Percentiles rank a stretch among this genome's conserved stretches.
Evolutionary conservation across 2,888 invertebrate genomes (phyloP).

Genomic region (Trissolcus brochymenae): DNA sequence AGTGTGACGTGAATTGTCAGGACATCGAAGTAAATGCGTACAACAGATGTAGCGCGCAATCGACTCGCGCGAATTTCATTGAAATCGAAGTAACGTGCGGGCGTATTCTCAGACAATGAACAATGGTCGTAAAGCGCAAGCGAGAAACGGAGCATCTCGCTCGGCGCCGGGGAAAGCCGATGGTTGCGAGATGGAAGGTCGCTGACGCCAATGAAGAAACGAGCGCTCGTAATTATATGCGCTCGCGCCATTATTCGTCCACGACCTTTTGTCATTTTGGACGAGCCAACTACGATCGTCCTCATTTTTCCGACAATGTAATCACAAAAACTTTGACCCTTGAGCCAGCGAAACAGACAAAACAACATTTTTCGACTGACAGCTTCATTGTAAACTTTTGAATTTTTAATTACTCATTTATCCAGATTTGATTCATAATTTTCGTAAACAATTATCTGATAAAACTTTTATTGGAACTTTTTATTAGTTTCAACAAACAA

Average conservation of each 20-base stretch:
- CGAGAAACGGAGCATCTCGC: slow-evolving; percentile 40
- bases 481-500: too few species aligned
- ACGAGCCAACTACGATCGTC: slow-evolving; percentile 11
- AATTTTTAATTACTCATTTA: too few species aligned
- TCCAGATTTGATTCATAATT: too few species aligned
- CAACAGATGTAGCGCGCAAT: slow-evolving; percentile 52
- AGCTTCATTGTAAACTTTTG: too few species aligned
- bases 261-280: slow-evolving; percentile 23
- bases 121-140: slow-evolving; percentile 47
- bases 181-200: slow-evolving; percentile 7
- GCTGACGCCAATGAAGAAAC: slow-evolving; percentile 28
- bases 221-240: slow-evolving; percentile 20
- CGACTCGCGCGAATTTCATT: slow-evolving; percentile 51
- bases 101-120: slow-evolving; percentile 55
- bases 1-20: too few species aligned
- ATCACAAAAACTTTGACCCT: neutral
- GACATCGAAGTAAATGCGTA: slow-evolving; percentile 34
- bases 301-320: neutral
- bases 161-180: slow-evolving; percentile 38
- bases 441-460: too few species aligned
- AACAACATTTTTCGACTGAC: too few species aligned
- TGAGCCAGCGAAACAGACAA: too few species aligned
- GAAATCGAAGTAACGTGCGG: slow-evolving; percentile 39
- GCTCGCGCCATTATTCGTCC: slow-evolving; percentile 14
- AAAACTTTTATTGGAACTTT: too few species aligned